Base-by-base conservation (phyloP, 2,113 vertebrate species). In the Austrofundulus limnaeus region DNA sequence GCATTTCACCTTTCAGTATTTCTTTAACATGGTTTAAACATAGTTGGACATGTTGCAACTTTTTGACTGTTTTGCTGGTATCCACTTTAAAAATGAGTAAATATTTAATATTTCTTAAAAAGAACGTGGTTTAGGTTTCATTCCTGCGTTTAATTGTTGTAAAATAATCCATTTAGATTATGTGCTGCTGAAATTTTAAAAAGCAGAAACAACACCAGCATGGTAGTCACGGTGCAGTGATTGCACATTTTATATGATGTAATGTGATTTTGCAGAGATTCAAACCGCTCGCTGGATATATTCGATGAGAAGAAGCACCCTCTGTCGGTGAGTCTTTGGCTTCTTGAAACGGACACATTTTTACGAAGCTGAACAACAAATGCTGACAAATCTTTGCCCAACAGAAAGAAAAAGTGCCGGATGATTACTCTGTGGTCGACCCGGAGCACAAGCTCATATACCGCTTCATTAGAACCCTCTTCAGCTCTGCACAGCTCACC, bases 241-340 rank as follows among this genome's bases (percentile, higher is more conserved):
- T 16, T 16, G 14, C 15, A n/a, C 2, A 9, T 46, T 46, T n/a
- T 11, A 19, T 3, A 1, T 48, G 54, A 34, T 31, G n/a, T n/a
- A n/a, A n/a, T n/a, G n/a, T n/a, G n/a, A n/a, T 38, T 9, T 46
- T 50, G 16, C 79, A 90, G 89, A 65, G 89, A 90, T 54, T 90
- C 89, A 2, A 89, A 85, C 72, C 87, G 85, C 42, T 83, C 89
- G 5, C 92, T 99, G 92, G 97, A 99, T 76, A 99, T 99, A 89
- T 99, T 99, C 82, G 97, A 99, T 80, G 97, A 99, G 92, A 98
- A 98, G 89, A 95, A 96, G 85, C 97, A 99, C 81, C 97, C 97
- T 51, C 93, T 99, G 62, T 92, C 97, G 87, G 97, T 98, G 94
- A 89, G 89, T 84, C 0, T 64, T 41, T n/a, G 13, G 12, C 31